Evolutionary conservation across 2,888 invertebrate genomes (phyloP), one percentile per base, ranked within the genome.

Genomic region (Sesia apiformis): DNA sequence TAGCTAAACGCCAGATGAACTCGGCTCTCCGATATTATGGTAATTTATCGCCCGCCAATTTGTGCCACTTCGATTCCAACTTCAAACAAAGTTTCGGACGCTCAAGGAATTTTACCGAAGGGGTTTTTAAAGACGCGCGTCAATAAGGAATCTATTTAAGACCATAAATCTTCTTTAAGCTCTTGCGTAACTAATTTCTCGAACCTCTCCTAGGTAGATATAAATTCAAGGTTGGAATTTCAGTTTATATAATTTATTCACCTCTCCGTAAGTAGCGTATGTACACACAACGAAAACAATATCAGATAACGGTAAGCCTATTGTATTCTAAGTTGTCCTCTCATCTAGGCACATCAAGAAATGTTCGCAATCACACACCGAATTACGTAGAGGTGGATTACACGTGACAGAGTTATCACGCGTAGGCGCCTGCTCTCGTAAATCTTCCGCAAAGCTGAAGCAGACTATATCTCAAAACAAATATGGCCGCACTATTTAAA

Each of bases 401-500:
- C 82, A 84, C 73, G 74, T 85, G 86, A 85, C 83, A 76, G 74
- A 82, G 78, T 78, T 86, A 85, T 86, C 87, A 78, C 72, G 70
- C 73, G 76, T 71, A 78, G 84, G 81, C 86, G 86, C 86, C 85
- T 78, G 72, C 72, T 82, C 82, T 81, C 65, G 80, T 86, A 87
- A 87, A 88, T 87, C 88, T 86, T 85, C 76, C 76, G 74, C 69
- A 76, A 71, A 79, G 72, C 78, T 78, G 75, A 79, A 80, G 76
- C 76, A 77, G 76, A 82, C 82, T 74, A 86, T 87, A 88, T 87
- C 89, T 86, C 75, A 84, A 81, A 86, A 65, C 82, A 89, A 89
- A 89, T 87, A 88, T 85, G 84, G 81, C 80, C 80, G 79, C 80
- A 86, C 87, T 84, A 86, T 89, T 85, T 85, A 86, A 86, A 85